Base-by-base conservation (phyloP, 2,888 invertebrate genomes). In the Ennomos quercinarius region DNA sequence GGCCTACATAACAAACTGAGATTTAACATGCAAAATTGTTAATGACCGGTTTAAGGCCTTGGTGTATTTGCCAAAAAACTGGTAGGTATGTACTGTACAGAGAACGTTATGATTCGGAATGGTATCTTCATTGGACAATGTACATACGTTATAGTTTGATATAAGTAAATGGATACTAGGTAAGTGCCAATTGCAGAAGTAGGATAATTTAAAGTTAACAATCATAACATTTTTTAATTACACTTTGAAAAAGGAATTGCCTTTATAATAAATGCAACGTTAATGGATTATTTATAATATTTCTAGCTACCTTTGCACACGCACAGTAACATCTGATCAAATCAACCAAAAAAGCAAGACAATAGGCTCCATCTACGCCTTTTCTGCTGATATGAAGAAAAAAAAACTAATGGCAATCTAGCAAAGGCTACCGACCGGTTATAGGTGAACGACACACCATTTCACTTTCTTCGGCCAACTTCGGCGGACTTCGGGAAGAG, bases 371-470 rank as follows among this genome's bases (percentile, higher is more conserved):
- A 52, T 50, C 47, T 55, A 27, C 3, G 27, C 27, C 38, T 49
- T 54, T 43, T 35, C 17, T 34, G 37, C 27, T 36, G 47, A 44
- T 50, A 43, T 37, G 17, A 17, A 17, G n/a, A n/a, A 35, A 66
- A 68, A 64, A 64, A 62, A 44, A 34, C 34, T 9, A 49, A 48
- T 55, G 37, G 45, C 41, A 11, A 48, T 49, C 49, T 61, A 44
- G 58, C 57, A 61, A 64, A 65, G 58, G 54, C 61, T 64, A 56
- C 66, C 63, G 70, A 67, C 70, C 71, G 64, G 69, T 74, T 74
- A 72, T 67, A 76, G 87, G 85, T 86, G 81, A 87, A 86, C 74
- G 87, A 84, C 87, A 77, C 76, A 75, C 73, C 76, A 74, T 84
- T 89, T 88, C 87, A 89, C 89, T 90, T 89, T 89, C 86, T 70